A percentile compares a stretch with the other conserved stretches of the same genome.
Evolutionary conservation across 2,888 invertebrate species (phyloP).

Genomic region (Brachyptera risi): DNA sequence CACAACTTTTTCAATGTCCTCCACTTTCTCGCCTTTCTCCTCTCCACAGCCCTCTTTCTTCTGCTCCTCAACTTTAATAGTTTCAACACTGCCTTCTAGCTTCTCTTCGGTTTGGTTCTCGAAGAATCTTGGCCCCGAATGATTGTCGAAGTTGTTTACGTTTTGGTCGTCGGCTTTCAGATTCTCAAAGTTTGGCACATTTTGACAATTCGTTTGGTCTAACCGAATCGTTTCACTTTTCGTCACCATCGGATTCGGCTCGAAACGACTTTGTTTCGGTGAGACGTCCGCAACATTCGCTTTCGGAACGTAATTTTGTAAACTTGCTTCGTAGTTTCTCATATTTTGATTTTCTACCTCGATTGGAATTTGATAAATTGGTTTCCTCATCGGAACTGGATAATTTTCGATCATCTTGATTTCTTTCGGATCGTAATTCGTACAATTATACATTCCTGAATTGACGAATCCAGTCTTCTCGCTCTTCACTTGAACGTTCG

Average conservation of each 20-base stretch:
- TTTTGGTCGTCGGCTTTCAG: not conserved
- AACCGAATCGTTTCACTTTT: not conserved
- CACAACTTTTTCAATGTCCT: too few relatives aligned
- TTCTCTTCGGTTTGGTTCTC: not conserved
- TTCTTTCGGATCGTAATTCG: not conserved
- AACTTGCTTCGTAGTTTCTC: not conserved
- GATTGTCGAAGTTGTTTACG: conserved; percentile 3
- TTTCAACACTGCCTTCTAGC: too few relatives aligned
- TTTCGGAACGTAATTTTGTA: not conserved
- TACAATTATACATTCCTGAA: not conserved
- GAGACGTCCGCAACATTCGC: too few relatives aligned
- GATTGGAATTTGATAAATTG: not conserved
- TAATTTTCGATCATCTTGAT: not conserved
- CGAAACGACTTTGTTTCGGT: too few relatives aligned
- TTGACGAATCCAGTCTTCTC: not conserved
- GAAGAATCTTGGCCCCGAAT: not conserved
- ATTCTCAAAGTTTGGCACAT: too few relatives aligned
- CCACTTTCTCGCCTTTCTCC: not conserved
- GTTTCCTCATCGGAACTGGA: not conserved
- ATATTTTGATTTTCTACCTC: not conserved
- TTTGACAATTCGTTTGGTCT: too few relatives aligned
- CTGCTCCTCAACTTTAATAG: conserved; percentile 1
- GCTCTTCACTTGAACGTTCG: conserved; percentile 11
- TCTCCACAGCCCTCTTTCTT: not conserved
- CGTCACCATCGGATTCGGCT: too few relatives aligned